phyloP scores from a whole-genome alignment of 2,797 vertebrate genomes.

The Lophius americanus region DNA sequence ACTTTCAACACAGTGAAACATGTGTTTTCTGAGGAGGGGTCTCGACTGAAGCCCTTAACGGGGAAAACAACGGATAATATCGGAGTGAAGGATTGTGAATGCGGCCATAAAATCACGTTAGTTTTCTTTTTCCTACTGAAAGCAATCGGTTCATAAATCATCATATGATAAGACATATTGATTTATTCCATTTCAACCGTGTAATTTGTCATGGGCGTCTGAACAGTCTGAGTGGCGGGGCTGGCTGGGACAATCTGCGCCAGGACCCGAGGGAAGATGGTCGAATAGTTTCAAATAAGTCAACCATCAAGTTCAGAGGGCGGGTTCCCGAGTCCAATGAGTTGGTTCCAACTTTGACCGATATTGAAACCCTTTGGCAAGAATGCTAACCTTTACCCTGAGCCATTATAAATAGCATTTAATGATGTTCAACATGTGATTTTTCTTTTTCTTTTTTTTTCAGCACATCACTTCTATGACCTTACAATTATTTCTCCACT shows the following conservation, averaged over 20 bases:
- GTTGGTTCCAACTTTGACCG: slow-evolving; percentile 7
- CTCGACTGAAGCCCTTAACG: not conserved
- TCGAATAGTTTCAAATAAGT: slow-evolving; percentile 41
- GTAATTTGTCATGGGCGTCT: slow-evolving; percentile 35
- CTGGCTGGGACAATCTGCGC: slow-evolving; percentile 23
- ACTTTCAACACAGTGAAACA: not conserved
- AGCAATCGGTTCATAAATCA: slow-evolving; percentile 34
- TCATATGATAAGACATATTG: slow-evolving; percentile 19
- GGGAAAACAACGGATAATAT: slow-evolving; percentile 7
- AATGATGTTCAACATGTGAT: too few relatives aligned
- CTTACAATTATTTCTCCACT: too few relatives aligned
- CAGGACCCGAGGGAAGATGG: slow-evolving; percentile 24
- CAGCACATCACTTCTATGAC: too few relatives aligned
- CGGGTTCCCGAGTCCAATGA: slow-evolving; percentile 18
- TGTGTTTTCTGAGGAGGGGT: slow-evolving; percentile 8
- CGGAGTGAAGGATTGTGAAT: not conserved
- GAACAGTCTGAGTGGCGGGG: too few relatives aligned
- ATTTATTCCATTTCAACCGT: slow-evolving; percentile 8
- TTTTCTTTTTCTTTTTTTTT: too few relatives aligned
- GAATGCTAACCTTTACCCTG: too few relatives aligned
- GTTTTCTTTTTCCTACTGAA: slow-evolving; percentile 18
- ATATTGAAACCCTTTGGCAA: slow-evolving; percentile 1
- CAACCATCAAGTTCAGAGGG: slow-evolving; percentile 61
- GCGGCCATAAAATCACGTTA: not conserved
- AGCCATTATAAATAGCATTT: too few relatives aligned